Evolutionary conservation across 2,113 vertebrate species (phyloP), one percentile per base, ranked within the genome.

Genomic region (Enhydra lutris): DNA sequence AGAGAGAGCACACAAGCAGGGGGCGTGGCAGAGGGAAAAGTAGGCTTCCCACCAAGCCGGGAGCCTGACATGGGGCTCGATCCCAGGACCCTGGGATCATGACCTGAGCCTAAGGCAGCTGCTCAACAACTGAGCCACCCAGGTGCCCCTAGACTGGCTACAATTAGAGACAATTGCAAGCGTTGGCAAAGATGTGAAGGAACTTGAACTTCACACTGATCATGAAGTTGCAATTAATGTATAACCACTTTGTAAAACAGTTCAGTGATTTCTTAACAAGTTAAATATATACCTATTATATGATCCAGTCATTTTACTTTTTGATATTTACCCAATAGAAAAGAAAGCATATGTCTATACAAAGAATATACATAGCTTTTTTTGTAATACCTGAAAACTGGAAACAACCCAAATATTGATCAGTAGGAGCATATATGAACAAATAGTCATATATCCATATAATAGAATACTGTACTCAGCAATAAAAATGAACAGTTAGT

Each of bases 341-440:
- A 88, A 85, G n/a, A 78, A 83, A 76, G 21, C 20, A 4, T 93
- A 13, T 91, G 13, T 82, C 3, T 45, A 21, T 86, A 50, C 20
- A 92, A 86, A 85, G 34, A 42, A 36, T 87, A 34, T 59, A 94
- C 59, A 65, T 73, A 65, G 67, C 45, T 93, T 71, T 31, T 59
- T 79, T 83, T 95, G 31, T 88, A 80, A 57, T 83, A n/a, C 26
- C 39, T 79, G 36, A 94, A 81, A 96, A 91, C 47, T 88, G 52
- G 47, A 92, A 87, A 59, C 29, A 93, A 20, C 17, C 26, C 47
- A 69, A 71, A 21, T 76, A 36, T 88, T 55, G 21, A 67, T 91
- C 14, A 84, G 17, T 13, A 63, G 45, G 23, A 94, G 24, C 63
- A 23, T 61, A 4, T 61, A 61, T 42, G 93, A 76, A 91, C 59